phyloP scores from a whole-genome alignment of 2,113 vertebrate genomes.

The Arothron firmamentum region DNA sequence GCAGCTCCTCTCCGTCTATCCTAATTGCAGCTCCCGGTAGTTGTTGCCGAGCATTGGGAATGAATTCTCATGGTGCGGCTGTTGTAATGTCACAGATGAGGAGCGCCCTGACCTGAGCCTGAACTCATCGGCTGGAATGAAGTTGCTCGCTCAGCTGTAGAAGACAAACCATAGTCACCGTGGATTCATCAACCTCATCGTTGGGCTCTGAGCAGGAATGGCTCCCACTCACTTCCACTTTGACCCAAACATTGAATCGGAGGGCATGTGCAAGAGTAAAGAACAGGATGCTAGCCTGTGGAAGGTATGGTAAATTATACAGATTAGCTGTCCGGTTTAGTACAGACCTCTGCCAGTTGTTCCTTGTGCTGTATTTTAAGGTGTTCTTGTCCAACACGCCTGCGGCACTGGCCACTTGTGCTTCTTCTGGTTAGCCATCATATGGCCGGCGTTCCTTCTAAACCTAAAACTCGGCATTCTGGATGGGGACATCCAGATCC shows the following conservation, averaged over 20 bases:
- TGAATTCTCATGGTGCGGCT: constrained; percentile 84
- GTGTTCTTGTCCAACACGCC: constrained; percentile 2
- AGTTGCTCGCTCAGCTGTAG: constrained; percentile 98
- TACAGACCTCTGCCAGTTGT: constrained; percentile 32
- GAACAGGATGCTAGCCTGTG: constrained; percentile 73
- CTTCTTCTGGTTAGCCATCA: constrained; percentile 8
- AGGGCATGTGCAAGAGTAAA: constrained; percentile 41
- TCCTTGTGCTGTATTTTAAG: no score
- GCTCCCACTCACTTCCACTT: constrained; percentile 72
- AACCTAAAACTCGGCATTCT: constrained; percentile 32
- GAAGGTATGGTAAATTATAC: constrained; percentile 86
- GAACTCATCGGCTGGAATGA: constrained; percentile 99
- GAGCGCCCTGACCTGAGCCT: constrained; percentile 91
- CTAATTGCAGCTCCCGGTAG: constrained; percentile 58
- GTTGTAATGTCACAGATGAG: constrained; percentile 92
- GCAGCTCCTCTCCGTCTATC: constrained; percentile 40
- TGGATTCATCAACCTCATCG: constrained; percentile 92
- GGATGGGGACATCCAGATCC: constrained; percentile 28
- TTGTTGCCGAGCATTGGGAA: constrained; percentile 82
- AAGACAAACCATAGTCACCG: constrained; percentile 92
- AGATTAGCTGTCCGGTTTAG: constrained; percentile 85
- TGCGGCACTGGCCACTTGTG: background rate
- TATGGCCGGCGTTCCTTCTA: no score
- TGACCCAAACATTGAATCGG: constrained; percentile 78
- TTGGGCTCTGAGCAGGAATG: constrained; percentile 68